phyloP scores from a whole-genome alignment of 1,140 invertebrate species.

The Eueides isabella region DNA sequence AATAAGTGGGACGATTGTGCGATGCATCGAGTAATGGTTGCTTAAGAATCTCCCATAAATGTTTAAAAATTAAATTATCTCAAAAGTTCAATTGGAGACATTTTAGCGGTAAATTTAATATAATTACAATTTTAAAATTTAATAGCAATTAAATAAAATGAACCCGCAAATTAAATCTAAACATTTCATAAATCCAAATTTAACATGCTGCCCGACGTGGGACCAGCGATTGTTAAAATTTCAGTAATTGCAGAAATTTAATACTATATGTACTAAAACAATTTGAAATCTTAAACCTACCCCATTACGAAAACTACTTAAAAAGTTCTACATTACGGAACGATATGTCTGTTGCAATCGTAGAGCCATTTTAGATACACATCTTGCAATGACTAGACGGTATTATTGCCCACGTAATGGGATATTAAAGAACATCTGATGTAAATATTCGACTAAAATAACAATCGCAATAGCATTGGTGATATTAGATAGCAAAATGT shows the following conservation, averaged over 20 bases:
- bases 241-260: not conserved
- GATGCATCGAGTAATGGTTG: slow-evolving; percentile 3
- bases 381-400: slow-evolving; percentile 32
- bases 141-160: too few relatives aligned
- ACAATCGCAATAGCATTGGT: not conserved
- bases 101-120: too few relatives aligned
- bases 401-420: slow-evolving; percentile 34
- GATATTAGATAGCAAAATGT: not conserved
- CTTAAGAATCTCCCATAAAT: too few relatives aligned
- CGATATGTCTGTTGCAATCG: slow-evolving; percentile 27
- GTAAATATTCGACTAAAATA: slow-evolving; percentile 13
- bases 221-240: not conserved
- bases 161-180: not conserved
- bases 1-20: slow-evolving; percentile 31
- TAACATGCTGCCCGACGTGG: slow-evolving; percentile 57
- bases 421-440: slow-evolving; percentile 12
- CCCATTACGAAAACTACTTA: slow-evolving; percentile 23
- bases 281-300: slow-evolving; percentile 9
- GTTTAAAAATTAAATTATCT: too few relatives aligned
- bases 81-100: too few relatives aligned
- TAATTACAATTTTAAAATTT: too few relatives aligned
- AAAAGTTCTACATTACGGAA: slow-evolving; percentile 12
- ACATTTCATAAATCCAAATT: not conserved
- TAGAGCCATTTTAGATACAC: slow-evolving; percentile 34
- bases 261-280: slow-evolving; percentile 9